phyloP scores from a whole-genome alignment of 1,140 invertebrate species.

The Steinernema khuongi region DNA sequence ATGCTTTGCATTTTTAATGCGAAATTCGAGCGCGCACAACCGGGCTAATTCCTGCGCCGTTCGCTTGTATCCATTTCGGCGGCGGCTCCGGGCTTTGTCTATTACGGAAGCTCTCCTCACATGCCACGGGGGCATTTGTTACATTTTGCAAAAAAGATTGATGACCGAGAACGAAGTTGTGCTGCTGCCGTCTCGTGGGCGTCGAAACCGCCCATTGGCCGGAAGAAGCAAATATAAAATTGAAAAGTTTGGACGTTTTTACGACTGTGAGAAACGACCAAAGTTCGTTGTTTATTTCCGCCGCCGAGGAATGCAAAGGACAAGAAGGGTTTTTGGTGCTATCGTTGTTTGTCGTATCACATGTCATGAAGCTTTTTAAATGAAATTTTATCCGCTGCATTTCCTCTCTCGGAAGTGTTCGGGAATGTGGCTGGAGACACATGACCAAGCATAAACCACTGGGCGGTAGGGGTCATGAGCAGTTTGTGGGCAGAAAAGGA shows the following conservation, averaged over 20 bases:
- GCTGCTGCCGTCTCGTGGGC: neutral
- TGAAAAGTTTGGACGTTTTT: neutral
- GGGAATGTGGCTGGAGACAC: too few species aligned
- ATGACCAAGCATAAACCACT: too few species aligned
- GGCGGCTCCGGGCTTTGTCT: neutral
- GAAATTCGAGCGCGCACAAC: neutral
- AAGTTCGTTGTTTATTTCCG: too few species aligned
- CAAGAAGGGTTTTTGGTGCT: neutral
- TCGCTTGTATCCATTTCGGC: neutral
- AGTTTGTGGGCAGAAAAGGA: too few species aligned
- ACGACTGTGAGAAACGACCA: neutral
- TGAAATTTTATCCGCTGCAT: too few species aligned
- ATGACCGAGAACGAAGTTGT: neutral
- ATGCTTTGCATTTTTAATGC: conserved; percentile 13
- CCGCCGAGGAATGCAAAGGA: too few species aligned
- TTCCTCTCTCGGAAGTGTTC: too few species aligned
- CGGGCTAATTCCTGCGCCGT: neutral
- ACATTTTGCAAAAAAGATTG: neutral
- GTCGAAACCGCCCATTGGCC: neutral
- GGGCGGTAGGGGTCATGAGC: too few species aligned
- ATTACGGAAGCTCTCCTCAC: neutral
- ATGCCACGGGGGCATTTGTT: conserved; percentile 9
- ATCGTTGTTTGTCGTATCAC: neutral
- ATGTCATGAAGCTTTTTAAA: too few species aligned
- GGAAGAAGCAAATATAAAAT: neutral